These are phyloP conservation scores for Cetoscarus ocellatus DNA, from an alignment of 2,797 vertebrate species.

Conservation along the genomic window DNA sequence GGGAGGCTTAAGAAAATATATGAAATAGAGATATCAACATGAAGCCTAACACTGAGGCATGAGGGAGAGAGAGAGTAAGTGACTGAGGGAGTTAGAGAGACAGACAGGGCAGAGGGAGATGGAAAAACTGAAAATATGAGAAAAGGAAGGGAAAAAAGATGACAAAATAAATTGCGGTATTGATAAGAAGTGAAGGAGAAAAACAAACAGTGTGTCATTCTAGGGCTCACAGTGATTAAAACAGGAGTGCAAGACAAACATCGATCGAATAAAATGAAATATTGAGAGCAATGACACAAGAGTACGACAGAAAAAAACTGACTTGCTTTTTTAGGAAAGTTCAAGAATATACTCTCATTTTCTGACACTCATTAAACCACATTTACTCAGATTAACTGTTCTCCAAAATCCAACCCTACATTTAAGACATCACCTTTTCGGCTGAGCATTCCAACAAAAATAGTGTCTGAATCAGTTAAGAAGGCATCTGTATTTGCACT, in stretches of 20 bases:
- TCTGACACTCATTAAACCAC: too few species aligned
- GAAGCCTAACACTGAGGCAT: slow-evolving; percentile 27
- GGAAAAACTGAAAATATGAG: slow-evolving; percentile 13
- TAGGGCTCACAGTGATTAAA: slow-evolving; percentile 7
- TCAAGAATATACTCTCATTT: too few species aligned
- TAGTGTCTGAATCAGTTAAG: too few species aligned
- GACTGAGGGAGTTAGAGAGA: slow-evolving; percentile 28
- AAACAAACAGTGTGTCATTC: slow-evolving; percentile 41
- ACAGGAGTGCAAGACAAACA: slow-evolving; percentile 4
- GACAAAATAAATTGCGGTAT: slow-evolving; percentile 12
- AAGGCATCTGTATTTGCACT: too few species aligned
- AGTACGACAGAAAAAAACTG: not conserved
- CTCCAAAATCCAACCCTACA: too few species aligned
- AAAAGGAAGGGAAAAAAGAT: slow-evolving; percentile 3
- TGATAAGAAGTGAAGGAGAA: slow-evolving; percentile 19
- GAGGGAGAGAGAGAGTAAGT: slow-evolving; percentile 5
- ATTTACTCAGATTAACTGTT: too few species aligned
- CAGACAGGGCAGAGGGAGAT: slow-evolving; percentile 24
- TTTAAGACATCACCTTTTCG: too few species aligned
- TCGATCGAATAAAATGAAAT: slow-evolving; percentile 9
- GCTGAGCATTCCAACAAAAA: too few species aligned
- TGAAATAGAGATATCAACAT: slow-evolving; percentile 72
- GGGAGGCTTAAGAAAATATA: slow-evolving; percentile 56
- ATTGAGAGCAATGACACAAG: not conserved
- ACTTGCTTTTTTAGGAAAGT: too few species aligned